phyloP scores from a whole-genome alignment of 1,140 invertebrate species.

The Aleiodes sp. region DNA sequence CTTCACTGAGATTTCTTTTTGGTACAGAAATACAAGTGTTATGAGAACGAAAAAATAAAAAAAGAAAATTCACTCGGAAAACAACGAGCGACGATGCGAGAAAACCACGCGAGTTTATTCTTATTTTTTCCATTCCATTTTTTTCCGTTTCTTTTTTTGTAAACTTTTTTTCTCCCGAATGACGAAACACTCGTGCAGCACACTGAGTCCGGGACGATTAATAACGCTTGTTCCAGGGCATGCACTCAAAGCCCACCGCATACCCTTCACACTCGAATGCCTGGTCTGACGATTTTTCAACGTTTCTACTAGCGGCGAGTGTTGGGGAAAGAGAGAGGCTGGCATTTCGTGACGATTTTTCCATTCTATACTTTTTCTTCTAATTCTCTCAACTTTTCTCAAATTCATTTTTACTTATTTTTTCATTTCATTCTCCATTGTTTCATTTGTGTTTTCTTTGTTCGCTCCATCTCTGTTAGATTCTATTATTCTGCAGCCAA shows the following conservation, averaged over 20 bases:
- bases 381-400: neutral
- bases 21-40: neutral
- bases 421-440: too few relatives aligned
- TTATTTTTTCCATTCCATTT: neutral
- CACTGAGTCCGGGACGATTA: conserved; percentile 21
- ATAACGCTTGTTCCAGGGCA: conserved; percentile 30
- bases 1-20: neutral
- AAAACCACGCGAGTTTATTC: conserved; percentile 29
- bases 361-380: neutral
- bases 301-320: too few relatives aligned
- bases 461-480: neutral
- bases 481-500: neutral
- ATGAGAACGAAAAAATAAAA: neutral
- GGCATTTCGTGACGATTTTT: neutral
- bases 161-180: neutral
- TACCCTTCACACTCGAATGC: conserved; percentile 4
- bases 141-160: neutral
- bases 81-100: conserved; percentile 23
- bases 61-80: neutral
- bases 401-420: neutral
- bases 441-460: neutral
- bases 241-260: conserved; percentile 16
- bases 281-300: conserved; percentile 23
- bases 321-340: too few relatives aligned
- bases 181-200: conserved; percentile 24